Evolutionary conservation across 1,140 invertebrate genomes (phyloP), one percentile per base, ranked within the genome.

Genomic region (Drosophila sucinea): DNA sequence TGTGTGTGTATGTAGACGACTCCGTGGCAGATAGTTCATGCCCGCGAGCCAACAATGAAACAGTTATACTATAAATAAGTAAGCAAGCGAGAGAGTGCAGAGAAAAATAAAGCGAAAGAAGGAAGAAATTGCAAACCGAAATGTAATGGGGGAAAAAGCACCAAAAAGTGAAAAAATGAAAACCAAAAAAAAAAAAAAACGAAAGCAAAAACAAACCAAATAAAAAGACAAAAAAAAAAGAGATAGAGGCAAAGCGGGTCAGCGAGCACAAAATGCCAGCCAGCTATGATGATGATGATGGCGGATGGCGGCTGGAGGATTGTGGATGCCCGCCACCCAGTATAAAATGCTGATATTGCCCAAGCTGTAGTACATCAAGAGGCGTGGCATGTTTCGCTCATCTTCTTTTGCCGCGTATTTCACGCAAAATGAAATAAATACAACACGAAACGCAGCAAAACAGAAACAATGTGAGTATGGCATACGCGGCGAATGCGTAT

Each of bases 61-160:
- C 83, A 83, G 83, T 87, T 86, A 86, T 86, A 87, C 83, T 87
- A 79, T 87, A 86, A 87, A 86, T 86, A 86, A 85, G 82, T 87
- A 82, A 82, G 75, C 70, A 70, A 70, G 78, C 54, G 68, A 29
- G 8, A 8, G n/a, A 5, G 27, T 30, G 41, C n/a, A 32, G 41
- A 3, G 30, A 27, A 51, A 27, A 51, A 51, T 51, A 51, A 51
- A 23, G 57, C n/a, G 17, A 41, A 25, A 33, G 25, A 51, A 41
- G 41, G 68, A 60, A 69, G 73, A 68, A 78, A 86, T 76, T 63
- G 82, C 79, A 79, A 79, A 79, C 72, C 75, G 70, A 58, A 84
- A 86, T 82, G 82, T 86, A 86, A 86, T 87, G 79, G 83, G 79
- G 79, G 83, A 75, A 82, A 84, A 87, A 84, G 79, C 75, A 69